Conservation (phyloP, 1,140 invertebrate genomes). For the Trichoplusia ni region DNA sequence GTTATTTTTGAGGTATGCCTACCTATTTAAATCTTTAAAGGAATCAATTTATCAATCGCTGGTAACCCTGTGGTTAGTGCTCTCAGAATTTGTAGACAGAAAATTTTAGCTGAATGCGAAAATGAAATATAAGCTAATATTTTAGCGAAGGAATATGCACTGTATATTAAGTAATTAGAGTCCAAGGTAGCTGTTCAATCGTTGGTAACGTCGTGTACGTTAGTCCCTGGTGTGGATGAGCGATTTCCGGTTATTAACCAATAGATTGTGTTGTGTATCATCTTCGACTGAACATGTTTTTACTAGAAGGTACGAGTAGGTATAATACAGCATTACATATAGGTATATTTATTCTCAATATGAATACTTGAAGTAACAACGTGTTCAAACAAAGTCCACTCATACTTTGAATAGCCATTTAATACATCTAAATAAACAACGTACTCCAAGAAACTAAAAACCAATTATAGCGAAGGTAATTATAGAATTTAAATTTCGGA, state of each 20-base stretch:
- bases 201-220: not conserved
- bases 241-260: slow-evolving; percentile 26
- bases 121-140: not conserved
- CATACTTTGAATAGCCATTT: no score
- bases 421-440: no score
- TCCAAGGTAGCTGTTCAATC: not conserved
- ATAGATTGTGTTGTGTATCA: slow-evolving; percentile 7
- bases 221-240: slow-evolving; percentile 22
- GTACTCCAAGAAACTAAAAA: no score
- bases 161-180: not conserved
- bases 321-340: not conserved
- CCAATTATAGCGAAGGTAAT: no score
- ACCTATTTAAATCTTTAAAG: not conserved
- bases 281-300: not conserved
- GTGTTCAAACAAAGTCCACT: no score
- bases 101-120: not conserved
- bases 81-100: slow-evolving; percentile 5
- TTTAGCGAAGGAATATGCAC: not conserved
- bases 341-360: no score
- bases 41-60: slow-evolving; percentile 34
- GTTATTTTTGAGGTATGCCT: not conserved
- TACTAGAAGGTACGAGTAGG: not conserved
- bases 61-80: not conserved
- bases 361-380: no score
- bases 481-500: no score